Evolutionary conservation across 2,888 invertebrate species (phyloP), one percentile per base, ranked within the genome.

Genomic region (Melipona beecheii): DNA sequence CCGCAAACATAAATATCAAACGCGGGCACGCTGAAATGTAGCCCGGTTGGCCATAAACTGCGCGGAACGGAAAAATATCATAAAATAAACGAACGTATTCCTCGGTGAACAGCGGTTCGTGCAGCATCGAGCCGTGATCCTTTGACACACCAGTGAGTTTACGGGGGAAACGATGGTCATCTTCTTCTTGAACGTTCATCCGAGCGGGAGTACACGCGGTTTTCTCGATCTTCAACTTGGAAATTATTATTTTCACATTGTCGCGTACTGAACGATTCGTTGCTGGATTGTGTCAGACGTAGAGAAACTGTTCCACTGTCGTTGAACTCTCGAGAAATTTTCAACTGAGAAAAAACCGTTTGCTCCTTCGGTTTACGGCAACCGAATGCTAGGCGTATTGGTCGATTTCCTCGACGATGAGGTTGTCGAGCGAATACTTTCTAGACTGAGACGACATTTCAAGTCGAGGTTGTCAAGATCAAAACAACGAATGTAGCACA

Each of bases 211-310:
- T 54, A 15, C 27, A 19, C 31, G 17, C 13, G n/a, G 4, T 56
- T 56, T 4, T 19, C 60, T 19, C 27, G 27, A 27, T 52, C 2
- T 17, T 0, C 17, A 52, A 52, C 19, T 52, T 52, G 6, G 52
- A 52, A 21, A 5, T 52, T 52, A 52, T 78, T 11, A 78, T 9
- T 1, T 43, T 43, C 9, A 43, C 54, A 27, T 31, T 27, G 64
- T 36, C 24, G 21, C 75, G 77, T 49, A 65, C 66, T 68, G 73
- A 84, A 87, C 87, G 78, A 86, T 68, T 84, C 77, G 78, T 86
- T 78, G 75, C 58, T 54, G 49, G 64, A 65, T 79, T 69, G 73
- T 54, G 56, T 27, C 64, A 71, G 58, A 54, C 52, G 24, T 15
- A 31, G 19, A 50, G 56, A 36, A 36, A 58, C 24, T 21, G 24